These are phyloP conservation scores for Serripes groenlandicus DNA, from an alignment of 2,888 invertebrate genomes.

Conservation along the genomic window DNA sequence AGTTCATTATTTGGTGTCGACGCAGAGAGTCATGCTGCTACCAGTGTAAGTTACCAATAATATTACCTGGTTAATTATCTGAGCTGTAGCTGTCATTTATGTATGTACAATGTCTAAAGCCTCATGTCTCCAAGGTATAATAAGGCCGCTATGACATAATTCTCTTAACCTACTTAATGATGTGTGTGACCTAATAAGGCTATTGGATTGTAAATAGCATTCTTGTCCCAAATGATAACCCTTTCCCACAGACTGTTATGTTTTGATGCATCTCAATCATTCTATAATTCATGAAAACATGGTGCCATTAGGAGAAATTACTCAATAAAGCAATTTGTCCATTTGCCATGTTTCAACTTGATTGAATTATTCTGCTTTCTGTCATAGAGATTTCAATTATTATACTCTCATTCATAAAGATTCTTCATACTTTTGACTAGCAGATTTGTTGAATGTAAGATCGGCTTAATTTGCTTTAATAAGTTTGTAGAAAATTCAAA, in stretches of 20 bases:
- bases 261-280: neutral
- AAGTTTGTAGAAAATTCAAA: too few species aligned
- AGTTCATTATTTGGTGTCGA: neutral
- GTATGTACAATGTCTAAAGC: too few species aligned
- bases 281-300: neutral
- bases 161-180: neutral
- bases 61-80: neutral
- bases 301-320: neutral
- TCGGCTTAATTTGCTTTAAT: too few species aligned
- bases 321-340: too few species aligned
- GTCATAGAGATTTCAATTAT: too few species aligned
- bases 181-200: neutral
- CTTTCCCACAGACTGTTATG: neutral
- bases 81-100: neutral
- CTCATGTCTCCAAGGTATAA: slow-evolving; percentile 1
- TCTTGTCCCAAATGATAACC: neutral
- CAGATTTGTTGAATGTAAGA: too few species aligned
- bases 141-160: slow-evolving; percentile 11
- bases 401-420: too few species aligned
- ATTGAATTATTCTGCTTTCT: too few species aligned
- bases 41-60: neutral
- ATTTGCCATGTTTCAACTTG: too few species aligned
- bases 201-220: neutral
- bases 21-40: neutral
- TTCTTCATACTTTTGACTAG: too few species aligned